Evolutionary conservation across 2,888 invertebrate species (phyloP).

Genomic region (Saturnia pavonia): DNA sequence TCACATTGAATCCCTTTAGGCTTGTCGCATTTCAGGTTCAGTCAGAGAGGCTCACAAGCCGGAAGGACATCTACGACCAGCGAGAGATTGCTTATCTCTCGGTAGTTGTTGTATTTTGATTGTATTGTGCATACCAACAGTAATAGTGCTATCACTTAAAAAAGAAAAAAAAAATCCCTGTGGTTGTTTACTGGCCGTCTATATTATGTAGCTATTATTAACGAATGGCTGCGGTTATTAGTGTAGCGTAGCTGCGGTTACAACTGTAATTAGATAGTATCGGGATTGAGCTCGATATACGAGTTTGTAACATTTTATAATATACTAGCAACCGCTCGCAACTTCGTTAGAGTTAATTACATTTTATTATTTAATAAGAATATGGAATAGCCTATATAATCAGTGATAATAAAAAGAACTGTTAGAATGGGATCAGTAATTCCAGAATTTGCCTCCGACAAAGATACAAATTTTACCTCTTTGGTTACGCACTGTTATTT

Average conservation of each 20-base stretch:
- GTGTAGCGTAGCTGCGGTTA: neutral
- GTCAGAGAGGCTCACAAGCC: neutral
- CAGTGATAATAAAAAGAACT: no score
- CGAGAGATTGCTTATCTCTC: neutral
- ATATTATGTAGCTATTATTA: neutral
- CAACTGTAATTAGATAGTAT: conserved; percentile 2
- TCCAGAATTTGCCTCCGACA: no score
- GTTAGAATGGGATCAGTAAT: no score
- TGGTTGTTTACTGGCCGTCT: neutral
- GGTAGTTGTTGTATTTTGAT: neutral
- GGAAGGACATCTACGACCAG: neutral
- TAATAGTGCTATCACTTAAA: neutral
- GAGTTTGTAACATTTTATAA: neutral
- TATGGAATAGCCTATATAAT: no score
- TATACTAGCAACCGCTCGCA: no score
- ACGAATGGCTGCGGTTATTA: neutral
- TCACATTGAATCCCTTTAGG: no score
- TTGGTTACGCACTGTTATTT: neutral
- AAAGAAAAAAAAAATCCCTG: no score
- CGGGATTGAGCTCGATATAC: neutral
- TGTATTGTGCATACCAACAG: neutral
- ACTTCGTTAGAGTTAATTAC: no score
- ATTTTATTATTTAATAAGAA: no score
- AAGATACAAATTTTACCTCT: no score
- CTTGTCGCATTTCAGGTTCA: no score